A percentile compares a stretch with the other conserved stretches of the same genome.
Evolutionary conservation across 2,797 vertebrate genomes (phyloP).

Genomic region (Chanos chanos): DNA sequence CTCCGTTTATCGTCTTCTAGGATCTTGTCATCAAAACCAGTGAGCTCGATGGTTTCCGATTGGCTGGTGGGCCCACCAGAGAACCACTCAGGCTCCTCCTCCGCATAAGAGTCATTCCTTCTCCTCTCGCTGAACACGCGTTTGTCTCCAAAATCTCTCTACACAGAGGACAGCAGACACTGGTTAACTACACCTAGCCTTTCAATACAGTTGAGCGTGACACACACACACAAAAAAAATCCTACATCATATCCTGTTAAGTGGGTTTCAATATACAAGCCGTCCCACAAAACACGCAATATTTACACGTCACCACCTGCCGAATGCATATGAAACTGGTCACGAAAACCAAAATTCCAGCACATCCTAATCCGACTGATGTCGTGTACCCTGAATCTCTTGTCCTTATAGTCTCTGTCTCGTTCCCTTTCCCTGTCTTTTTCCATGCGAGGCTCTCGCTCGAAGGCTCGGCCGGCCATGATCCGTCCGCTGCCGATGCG

Average conservation of each 20-base stretch:
- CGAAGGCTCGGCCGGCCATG: slow-evolving; percentile 85
- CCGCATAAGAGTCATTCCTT: slow-evolving; percentile 94
- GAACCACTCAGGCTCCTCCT: slow-evolving; percentile 98
- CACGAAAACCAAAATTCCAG: slow-evolving; percentile 7
- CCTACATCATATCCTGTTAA: no score
- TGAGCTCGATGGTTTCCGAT: slow-evolving; percentile 97
- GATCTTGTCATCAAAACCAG: slow-evolving; percentile 95
- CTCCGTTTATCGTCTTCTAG: slow-evolving; percentile 90
- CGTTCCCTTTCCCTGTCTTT: slow-evolving; percentile 88
- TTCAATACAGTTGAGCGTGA: no score
- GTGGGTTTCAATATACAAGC: slow-evolving; percentile 5
- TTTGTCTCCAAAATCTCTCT: slow-evolving; percentile 96
- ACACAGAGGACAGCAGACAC: slow-evolving; percentile 14
- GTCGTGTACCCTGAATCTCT: slow-evolving; percentile 96
- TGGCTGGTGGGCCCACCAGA: slow-evolving; percentile 96
- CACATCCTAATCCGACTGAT: no score
- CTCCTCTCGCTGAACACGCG: slow-evolving; percentile 91
- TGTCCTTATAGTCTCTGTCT: slow-evolving; percentile 94
- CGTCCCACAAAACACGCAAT: neutral
- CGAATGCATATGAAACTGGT: neutral
- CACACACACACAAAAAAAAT: no score
- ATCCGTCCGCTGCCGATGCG: slow-evolving; percentile 95
- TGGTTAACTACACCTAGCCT: no score
- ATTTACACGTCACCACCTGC: neutral
- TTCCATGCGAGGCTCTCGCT: slow-evolving; percentile 85